Evolutionary conservation across 2,888 invertebrate genomes (phyloP).

Genomic region (Chironomus tentans): DNA sequence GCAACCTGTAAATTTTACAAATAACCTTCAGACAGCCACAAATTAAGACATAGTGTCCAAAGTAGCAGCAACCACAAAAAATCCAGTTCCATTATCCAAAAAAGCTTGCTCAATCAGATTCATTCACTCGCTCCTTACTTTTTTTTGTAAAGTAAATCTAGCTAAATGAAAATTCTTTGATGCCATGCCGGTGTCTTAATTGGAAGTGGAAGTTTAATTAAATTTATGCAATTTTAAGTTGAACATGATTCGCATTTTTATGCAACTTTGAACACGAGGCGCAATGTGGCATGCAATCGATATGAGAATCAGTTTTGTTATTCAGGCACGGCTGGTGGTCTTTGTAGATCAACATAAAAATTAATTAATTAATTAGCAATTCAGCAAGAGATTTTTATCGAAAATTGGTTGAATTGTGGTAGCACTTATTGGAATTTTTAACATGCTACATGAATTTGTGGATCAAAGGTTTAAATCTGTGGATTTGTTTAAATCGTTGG

Average conservation of each 20-base stretch:
- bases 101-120: background rate
- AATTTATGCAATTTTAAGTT: constrained; percentile 23
- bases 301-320: background rate
- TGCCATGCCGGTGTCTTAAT: constrained; percentile 2
- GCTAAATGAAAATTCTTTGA: background rate
- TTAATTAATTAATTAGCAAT: no score
- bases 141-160: background rate
- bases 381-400: no score
- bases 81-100: no score
- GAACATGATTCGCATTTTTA: constrained; percentile 17
- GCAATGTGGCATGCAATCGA: background rate
- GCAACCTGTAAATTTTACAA: no score
- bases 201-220: constrained; percentile 13
- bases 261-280: constrained; percentile 21
- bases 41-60: no score
- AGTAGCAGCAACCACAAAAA: no score
- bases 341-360: background rate
- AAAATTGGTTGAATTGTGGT: no score
- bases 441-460: no score
- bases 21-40: no score
- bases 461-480: no score
- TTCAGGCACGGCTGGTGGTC: constrained; percentile 1
- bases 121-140: background rate
- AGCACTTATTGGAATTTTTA: no score
- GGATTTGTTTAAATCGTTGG: no score